Conservation (phyloP, 2,888 invertebrate genomes). For the Panopea generosa region DNA sequence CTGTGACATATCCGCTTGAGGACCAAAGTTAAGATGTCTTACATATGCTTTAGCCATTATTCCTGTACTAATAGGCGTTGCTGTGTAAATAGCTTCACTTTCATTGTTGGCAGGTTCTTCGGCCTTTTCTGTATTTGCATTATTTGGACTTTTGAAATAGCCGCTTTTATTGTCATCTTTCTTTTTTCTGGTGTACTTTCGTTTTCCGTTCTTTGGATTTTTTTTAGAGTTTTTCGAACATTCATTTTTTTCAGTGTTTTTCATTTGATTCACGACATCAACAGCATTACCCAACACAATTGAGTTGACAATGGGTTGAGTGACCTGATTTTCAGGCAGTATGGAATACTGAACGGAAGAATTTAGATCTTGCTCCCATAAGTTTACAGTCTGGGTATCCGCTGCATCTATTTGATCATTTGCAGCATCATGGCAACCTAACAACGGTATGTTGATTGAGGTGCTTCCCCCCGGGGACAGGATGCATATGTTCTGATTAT, state of each 20-base stretch:
- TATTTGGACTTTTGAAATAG: background rate
- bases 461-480: conserved; percentile 49
- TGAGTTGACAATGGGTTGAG: conserved; percentile 23
- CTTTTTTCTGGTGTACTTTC: background rate
- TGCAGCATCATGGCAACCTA: conserved; percentile 36
- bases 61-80: conserved; percentile 16
- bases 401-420: background rate
- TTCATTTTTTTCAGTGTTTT: conserved; percentile 1
- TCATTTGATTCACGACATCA: conserved; percentile 29
- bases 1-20: conserved; percentile 23
- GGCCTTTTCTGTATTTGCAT: background rate
- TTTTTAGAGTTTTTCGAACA: background rate
- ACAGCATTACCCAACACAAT: conserved; percentile 29
- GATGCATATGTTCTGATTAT: conserved; percentile 40
- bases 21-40: conserved; percentile 52
- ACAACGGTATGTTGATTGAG: conserved; percentile 33
- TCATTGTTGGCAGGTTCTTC: background rate
- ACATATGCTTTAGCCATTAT: conserved; percentile 31
- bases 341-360: conserved; percentile 33
- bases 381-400: conserved; percentile 21
- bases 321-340: conserved; percentile 39
- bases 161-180: background rate
- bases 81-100: conserved; percentile 19
- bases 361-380: conserved; percentile 38
- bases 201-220: background rate